Base-by-base conservation (phyloP, 2,888 invertebrate species). In the Tenthredo livida region DNA sequence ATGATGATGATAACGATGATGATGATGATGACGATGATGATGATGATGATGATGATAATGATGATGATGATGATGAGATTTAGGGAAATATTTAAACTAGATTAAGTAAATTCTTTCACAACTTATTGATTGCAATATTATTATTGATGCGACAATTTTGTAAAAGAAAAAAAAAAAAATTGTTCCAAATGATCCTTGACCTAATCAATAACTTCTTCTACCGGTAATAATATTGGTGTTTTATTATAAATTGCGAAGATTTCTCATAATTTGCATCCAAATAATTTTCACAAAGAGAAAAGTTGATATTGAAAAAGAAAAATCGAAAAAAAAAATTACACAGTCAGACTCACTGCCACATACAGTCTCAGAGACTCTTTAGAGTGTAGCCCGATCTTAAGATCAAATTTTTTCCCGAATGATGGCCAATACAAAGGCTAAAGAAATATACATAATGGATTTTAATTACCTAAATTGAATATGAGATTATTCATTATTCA, bases 61-160 rank as follows among this genome's bases (percentile, higher is more conserved):
- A 29, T 29, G 40, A 77, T 54, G 33, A 75, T 21, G 25, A 40
- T 40, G 37, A 75, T 75, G 33, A 33, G 77, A 77, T 17, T 77
- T 77, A 77, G 33, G 50, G 7, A 77, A 77, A 50, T 77, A 77
- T 50, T 54, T 54, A 29, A 77, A 50, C 17, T 77, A 43, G 43
- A 77, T 17, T 77, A 77, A 77, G 77, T 47, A 29, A 77, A 77
- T 29, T 77, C 54, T 9, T 37, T 77, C 77, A 47, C 50, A 29
- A 54, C 33, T 73, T 15, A n/a, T 73, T 54, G 54, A 29, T 77
- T 15, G 21, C 43, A 75, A 47, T 54, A 77, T 50, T 54, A 77
- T 54, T 54, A 75, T 75, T 75, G 75, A 43, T 47, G n/a, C 37
- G 25, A 75, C 43, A 43, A 9, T 75, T 40, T 17, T 73, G 17